Evolutionary conservation across 1,140 invertebrate species (phyloP), one percentile per base, ranked within the genome.

Genomic region (Lutraria rhynchaena): DNA sequence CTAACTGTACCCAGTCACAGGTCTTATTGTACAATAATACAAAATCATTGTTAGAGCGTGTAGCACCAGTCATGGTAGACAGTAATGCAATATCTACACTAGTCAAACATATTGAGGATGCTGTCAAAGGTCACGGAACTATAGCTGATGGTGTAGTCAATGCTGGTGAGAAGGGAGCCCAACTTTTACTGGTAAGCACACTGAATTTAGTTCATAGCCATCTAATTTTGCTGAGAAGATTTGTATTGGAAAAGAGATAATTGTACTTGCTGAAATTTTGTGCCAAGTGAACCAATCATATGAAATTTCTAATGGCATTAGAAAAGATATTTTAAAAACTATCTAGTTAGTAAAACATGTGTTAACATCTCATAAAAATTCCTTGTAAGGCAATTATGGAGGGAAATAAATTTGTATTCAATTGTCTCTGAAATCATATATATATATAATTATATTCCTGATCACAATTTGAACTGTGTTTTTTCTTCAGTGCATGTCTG

Each of bases 61-160:
- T 98, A 17, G 98, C 97, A 49, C 98, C 97, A 0, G 97, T 99
- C 2, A 97, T 99, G 95, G 96, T 99, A 22, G 98, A 99, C 90
- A 95, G 96, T 85, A 95, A 96, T 81, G 96, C 97, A 46, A 86
- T 93, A 57, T 82, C 92, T 29, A 74, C 88, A 35, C 83, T 93
- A 17, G 89, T 93, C 22, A 89, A 88, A 55, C 89, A 90, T 73
- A 87, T 93, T 19, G 87, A 92, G 44, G 90, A 93, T 49, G 81
- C 88, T 46, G 83, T 92, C 11, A 77, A 84, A 61, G 88, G 88
- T 3, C 70, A 87, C 5, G 78, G 81, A 22, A 85, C 83, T 15
- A 85, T 86, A 11, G 82, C 85, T 35, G 91, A 91, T 24, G 84
- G 85, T 37, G 86, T 90, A 22, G 77, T 84, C 15, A 74, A 86